Conservation (phyloP, 2,888 invertebrate genomes). For the Oxystoma pomonae region DNA sequence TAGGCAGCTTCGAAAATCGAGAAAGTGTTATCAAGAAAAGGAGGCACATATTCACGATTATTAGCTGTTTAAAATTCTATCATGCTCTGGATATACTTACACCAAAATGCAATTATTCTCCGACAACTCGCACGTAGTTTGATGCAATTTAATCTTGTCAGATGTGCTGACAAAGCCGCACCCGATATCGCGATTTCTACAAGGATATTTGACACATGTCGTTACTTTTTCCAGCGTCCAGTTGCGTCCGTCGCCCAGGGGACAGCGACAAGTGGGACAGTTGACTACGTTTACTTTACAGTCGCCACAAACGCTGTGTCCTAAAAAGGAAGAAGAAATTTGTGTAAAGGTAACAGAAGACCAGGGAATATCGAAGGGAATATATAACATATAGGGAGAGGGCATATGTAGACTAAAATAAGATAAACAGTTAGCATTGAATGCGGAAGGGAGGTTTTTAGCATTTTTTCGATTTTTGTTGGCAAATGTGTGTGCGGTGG, state of each 20-base stretch:
- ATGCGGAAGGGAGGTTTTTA: no score
- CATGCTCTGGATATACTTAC: conserved; percentile 9
- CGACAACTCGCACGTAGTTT: conserved; percentile 24
- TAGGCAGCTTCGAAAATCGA: no score
- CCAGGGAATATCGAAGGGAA: no score
- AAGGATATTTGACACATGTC: conserved; percentile 26
- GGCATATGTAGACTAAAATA: no score
- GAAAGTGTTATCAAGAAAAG: no score
- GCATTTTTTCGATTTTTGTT: no score
- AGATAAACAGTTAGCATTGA: no score
- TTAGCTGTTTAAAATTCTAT: neutral
- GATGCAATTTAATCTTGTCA: conserved; percentile 26
- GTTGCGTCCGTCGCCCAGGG: conserved; percentile 26
- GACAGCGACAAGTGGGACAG: conserved; percentile 29
- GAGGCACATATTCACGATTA: no score
- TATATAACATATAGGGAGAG: no score
- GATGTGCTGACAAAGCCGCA: conserved; percentile 27
- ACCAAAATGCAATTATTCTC: conserved; percentile 22
- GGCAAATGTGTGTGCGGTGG: no score
- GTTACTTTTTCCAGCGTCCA: conserved; percentile 32
- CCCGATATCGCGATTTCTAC: conserved; percentile 28
- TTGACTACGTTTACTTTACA: conserved; percentile 25
- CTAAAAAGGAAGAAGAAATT: conserved; percentile 19
- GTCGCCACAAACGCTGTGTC: conserved; percentile 31
- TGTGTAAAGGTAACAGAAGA: no score